phyloP scores from a whole-genome alignment of 2,797 vertebrate genomes.

The Fringilla coelebs region DNA sequence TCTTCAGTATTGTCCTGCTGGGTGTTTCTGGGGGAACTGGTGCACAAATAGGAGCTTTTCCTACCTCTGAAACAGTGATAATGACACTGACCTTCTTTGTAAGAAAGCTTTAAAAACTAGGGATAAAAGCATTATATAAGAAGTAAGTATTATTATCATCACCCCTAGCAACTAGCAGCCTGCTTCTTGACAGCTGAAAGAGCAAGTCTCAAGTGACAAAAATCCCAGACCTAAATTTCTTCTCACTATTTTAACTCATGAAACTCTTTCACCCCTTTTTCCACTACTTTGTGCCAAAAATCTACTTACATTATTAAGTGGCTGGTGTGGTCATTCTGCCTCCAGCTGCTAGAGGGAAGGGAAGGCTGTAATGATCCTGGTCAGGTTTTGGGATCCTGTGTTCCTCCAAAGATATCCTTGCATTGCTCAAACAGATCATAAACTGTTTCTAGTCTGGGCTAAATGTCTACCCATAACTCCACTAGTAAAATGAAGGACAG shows the following conservation, averaged over 20 bases:
- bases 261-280: not conserved
- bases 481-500: not conserved
- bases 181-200: constrained; percentile 4
- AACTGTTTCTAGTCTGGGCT: not conserved
- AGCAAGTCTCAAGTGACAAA: constrained; percentile 19
- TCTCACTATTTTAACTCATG: not conserved
- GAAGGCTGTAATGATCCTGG: rapidly evolving
- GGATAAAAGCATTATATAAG: not conserved
- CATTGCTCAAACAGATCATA: not conserved
- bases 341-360: not conserved
- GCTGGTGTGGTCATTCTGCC: not conserved
- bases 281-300: not conserved
- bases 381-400: not conserved
- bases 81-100: constrained; percentile 8
- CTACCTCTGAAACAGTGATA: constrained; percentile 8
- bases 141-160: not conserved
- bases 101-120: constrained; percentile 8
- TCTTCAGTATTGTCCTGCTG: not conserved
- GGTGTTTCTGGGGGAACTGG: not conserved
- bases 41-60: not conserved
- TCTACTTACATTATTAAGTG: not conserved
- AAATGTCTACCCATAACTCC: not conserved
- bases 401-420: not conserved
- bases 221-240: not conserved
- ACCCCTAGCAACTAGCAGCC: constrained; percentile 44